Percentiles rank a stretch among this genome's conserved stretches.
These are phyloP conservation scores for Siphamia tubifer DNA, from an alignment of 2,113 vertebrate genomes.

Conservation along the genomic window DNA sequence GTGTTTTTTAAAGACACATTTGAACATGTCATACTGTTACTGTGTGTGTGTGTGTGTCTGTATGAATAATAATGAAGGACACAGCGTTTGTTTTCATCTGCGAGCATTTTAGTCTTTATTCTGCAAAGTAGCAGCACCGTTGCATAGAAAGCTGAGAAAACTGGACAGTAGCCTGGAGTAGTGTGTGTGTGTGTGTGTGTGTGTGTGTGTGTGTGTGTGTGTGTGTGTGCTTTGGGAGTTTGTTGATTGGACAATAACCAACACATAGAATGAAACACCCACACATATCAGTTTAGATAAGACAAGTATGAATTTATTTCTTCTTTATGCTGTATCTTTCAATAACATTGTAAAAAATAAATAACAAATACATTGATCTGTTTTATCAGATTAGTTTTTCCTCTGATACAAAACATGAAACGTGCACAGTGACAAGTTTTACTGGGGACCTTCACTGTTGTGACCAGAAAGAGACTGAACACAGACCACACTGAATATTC, in stretches of 20 bases:
- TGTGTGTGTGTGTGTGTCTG: neutral
- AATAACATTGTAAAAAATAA: constrained; percentile 55
- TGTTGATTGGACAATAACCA: constrained; percentile 33
- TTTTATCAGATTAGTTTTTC: constrained; percentile 17
- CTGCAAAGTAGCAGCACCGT: constrained; percentile 6
- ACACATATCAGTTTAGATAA: constrained; percentile 55
- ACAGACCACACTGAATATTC: constrained; percentile 28
- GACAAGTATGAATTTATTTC: constrained; percentile 77
- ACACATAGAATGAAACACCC: constrained; percentile 57
- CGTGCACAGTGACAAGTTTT: constrained; percentile 17
- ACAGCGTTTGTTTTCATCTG: constrained; percentile 1
- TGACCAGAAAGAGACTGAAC: constrained; percentile 34
- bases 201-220: neutral
- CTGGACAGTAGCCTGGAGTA: constrained; percentile 46
- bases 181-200: neutral
- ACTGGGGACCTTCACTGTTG: constrained; percentile 44
- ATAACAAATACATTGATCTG: constrained; percentile 33
- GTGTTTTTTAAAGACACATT: too few relatives aligned
- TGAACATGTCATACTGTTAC: neutral
- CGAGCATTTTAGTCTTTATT: neutral
- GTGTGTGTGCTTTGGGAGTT: constrained; percentile 19
- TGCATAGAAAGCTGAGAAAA: constrained; percentile 14
- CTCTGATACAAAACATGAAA: constrained; percentile 44
- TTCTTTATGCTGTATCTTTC: constrained; percentile 32
- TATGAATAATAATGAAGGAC: neutral